These are phyloP conservation scores for Thalassoma bifasciatum DNA, from an alignment of 2,113 vertebrate genomes.

Conservation along the genomic window DNA sequence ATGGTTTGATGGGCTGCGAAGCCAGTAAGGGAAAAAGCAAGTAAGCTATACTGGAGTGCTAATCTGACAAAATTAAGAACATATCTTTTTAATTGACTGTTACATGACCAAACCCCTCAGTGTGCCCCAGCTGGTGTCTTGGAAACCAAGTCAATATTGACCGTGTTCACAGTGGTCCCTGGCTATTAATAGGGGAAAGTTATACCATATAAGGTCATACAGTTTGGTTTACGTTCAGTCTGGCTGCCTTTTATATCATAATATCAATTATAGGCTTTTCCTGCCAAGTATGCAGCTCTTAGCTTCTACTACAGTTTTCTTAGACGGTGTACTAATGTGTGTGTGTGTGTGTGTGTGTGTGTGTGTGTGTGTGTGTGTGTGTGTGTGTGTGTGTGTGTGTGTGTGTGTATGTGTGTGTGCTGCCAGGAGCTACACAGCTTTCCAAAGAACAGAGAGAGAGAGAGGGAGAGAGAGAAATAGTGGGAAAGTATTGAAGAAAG, in stretches of 20 bases:
- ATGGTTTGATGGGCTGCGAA: conserved; percentile 37
- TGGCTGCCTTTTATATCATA: conserved; percentile 69
- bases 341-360: conserved; percentile 37
- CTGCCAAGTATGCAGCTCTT: conserved; percentile 74
- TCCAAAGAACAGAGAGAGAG: conserved; percentile 41
- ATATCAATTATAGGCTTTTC: conserved; percentile 76
- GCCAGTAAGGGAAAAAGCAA: conserved; percentile 22
- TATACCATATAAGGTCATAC: conserved; percentile 54
- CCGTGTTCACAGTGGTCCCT: conserved; percentile 41
- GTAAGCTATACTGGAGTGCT: conserved; percentile 1
- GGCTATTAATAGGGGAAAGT: conserved; percentile 62
- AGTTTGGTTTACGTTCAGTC: conserved; percentile 57
- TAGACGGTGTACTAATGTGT: conserved; percentile 34
- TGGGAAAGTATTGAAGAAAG: conserved; percentile 40
- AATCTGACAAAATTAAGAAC: conserved; percentile 39
- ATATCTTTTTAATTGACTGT: conserved; percentile 49
- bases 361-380: conserved; percentile 48
- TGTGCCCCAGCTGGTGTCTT: conserved; percentile 52
- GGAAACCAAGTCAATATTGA: conserved; percentile 75
- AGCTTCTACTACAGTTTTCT: conserved; percentile 66
- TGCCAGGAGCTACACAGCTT: conserved; percentile 69
- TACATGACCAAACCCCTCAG: conserved; percentile 12
- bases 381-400: too few species aligned
- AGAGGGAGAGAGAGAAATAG: conserved; percentile 19
- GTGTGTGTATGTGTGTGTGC: neutral